Base-by-base conservation (phyloP, 2,888 invertebrate genomes). In the Lycia hirtaria region DNA sequence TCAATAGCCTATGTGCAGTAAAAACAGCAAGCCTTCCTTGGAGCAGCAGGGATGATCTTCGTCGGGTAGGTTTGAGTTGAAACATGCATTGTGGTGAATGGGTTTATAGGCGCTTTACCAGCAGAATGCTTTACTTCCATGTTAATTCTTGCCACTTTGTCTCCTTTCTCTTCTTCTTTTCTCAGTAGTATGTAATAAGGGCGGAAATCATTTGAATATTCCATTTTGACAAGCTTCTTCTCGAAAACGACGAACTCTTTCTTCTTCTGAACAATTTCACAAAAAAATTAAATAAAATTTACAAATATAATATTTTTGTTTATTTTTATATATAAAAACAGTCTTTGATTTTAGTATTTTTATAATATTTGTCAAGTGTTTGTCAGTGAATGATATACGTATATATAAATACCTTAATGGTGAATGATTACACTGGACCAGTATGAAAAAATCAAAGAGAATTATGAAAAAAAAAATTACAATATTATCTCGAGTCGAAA, bases 101-200 rank as follows among this genome's bases (percentile, higher is more conserved):
- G 88, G 61, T 91, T 90, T 0, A 68, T n/a, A 0, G 78, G 72
- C 20, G 83, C 84, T 0, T 48, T 26, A 1, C 76, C 71, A 3
- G 73, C 65, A 7, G 54, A 68, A 60, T 84, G 84, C 62, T 88
- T 90, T 37, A 91, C 72, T 75, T 91, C 89, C 86, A 91, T 83
- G 56, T 85, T 85, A 30, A 91, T 84, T 57, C 77, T 80, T 1
- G 88, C 89, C 60, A 75, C 82, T 64, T 78, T 85, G 40, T 91
- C 91, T 1, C 90, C 91, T 58, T 91, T 90, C 52, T 91, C 90
- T 64, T 91, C 91, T 68, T 90, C 91, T 62, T 91, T 91, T 62
- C 68, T 81, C 38, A 91, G 73, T 0, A 78, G 60, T 60, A 91
- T 81, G 62, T 78, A 91, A 71, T 79, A 91, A 20, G 91, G 91